These are phyloP conservation scores for Campylorhamphus procurvoides DNA, from an alignment of 2,113 vertebrate species.

Conservation along the genomic window DNA sequence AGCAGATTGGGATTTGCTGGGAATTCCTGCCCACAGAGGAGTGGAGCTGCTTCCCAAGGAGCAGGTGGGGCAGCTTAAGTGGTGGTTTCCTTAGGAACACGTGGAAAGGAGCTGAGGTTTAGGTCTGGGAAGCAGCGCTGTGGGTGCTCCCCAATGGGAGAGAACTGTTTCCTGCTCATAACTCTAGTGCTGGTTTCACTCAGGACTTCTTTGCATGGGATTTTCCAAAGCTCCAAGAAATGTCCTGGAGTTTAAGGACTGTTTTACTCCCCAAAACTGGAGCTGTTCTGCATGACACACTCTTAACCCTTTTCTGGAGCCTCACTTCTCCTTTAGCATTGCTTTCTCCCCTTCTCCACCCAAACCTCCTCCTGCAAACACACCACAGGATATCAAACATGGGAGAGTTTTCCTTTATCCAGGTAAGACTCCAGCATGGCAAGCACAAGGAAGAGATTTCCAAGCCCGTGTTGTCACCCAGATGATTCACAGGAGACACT, in stretches of 20 bases:
- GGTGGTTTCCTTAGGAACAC: neutral
- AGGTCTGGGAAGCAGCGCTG: neutral
- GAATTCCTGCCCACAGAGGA: neutral
- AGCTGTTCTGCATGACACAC: accelerated
- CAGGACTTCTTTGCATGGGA: accelerated
- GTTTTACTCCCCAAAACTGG: neutral
- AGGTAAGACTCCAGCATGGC: accelerated
- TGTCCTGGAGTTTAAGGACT: accelerated
- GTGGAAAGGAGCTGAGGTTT: neutral
- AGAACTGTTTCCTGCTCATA: accelerated
- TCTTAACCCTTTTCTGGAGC: neutral
- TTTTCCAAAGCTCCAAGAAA: neutral
- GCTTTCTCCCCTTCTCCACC: neutral
- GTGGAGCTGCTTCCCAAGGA: neutral
- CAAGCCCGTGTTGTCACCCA: neutral
- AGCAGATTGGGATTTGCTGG: neutral
- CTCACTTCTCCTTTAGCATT: neutral
- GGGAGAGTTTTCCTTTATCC: neutral
- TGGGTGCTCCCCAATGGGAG: neutral
- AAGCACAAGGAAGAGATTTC: neutral
- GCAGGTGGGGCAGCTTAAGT: neutral
- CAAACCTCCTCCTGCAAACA: neutral
- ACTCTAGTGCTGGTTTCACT: neutral
- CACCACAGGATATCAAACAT: neutral
- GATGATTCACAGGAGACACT: too few species aligned